A percentile compares a stretch with the other conserved stretches of the same genome.
Conservation (phyloP, 1,140 invertebrate species). For the Thalassaphorura encarpata region DNA sequence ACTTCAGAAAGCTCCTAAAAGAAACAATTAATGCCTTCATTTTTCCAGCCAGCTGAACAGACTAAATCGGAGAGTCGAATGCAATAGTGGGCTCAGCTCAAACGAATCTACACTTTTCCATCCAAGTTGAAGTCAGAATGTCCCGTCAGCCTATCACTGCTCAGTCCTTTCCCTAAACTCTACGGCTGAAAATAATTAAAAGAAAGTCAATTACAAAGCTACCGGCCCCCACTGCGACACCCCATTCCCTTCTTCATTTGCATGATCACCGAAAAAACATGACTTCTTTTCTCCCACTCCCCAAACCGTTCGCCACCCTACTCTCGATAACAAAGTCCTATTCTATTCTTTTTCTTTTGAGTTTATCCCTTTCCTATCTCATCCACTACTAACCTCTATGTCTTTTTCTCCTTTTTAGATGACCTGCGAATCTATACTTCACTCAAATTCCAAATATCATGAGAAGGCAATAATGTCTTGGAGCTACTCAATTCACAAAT, state of each 20-base stretch:
- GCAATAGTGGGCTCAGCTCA: constrained; percentile 17
- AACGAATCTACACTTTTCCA: constrained; percentile 19
- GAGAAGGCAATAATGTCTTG: too few species aligned
- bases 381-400: too few species aligned
- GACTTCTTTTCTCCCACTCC: constrained; percentile 5
- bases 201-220: constrained; percentile 34
- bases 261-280: constrained; percentile 30
- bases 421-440: too few species aligned
- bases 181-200: constrained; percentile 33
- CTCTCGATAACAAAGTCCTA: not conserved
- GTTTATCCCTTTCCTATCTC: constrained; percentile 11
- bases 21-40: constrained; percentile 34
- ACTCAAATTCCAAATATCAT: too few species aligned
- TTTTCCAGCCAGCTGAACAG: constrained; percentile 32
- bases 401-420: too few species aligned
- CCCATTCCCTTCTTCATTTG: constrained; percentile 31
- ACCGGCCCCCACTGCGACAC: constrained; percentile 28
- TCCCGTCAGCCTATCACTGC: too few species aligned
- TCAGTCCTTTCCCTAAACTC: constrained; percentile 22
- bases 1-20: constrained; percentile 31
- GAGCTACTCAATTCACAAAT: too few species aligned
- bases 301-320: too few species aligned
- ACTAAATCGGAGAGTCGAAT: constrained; percentile 32
- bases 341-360: constrained; percentile 5
- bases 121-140: constrained; percentile 29